These are phyloP conservation scores for Perca schrenkii DNA, from an alignment of 2,113 vertebrate genomes.

Conservation along the genomic window DNA sequence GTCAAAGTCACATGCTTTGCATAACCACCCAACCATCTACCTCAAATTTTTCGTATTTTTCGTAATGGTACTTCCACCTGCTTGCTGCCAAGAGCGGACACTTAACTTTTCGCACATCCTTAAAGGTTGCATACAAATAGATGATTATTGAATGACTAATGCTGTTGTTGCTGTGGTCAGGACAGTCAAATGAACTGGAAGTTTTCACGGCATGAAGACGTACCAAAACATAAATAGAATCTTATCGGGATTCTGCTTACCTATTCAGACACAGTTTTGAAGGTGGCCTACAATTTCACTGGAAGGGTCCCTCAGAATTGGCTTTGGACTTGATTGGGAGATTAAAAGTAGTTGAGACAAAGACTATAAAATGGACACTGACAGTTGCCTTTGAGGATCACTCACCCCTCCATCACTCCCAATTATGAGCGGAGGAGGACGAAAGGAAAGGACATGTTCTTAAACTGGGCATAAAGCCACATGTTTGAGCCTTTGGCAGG, in stretches of 20 bases:
- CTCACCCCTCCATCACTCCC: conserved; percentile 53
- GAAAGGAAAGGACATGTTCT: conserved; percentile 59
- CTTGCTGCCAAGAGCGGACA: background rate
- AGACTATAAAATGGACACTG: conserved; percentile 43
- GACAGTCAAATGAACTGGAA: background rate
- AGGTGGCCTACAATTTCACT: background rate
- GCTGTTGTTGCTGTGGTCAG: background rate
- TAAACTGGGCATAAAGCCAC: conserved; percentile 66
- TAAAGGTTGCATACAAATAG: background rate
- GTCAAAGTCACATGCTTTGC: background rate
- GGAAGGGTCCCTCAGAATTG: background rate
- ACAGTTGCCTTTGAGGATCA: conserved; percentile 57
- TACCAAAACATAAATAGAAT: background rate
- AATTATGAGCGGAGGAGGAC: conserved; percentile 52
- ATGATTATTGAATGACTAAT: background rate
- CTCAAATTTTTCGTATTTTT: background rate
- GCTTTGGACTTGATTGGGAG: conserved; percentile 16
- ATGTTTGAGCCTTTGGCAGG: conserved; percentile 57
- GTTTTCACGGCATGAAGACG: background rate
- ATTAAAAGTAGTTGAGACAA: conserved; percentile 42
- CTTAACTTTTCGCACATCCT: background rate
- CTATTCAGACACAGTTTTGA: background rate
- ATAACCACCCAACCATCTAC: background rate
- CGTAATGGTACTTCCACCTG: background rate
- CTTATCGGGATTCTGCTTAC: background rate